Evolutionary conservation across 2,797 vertebrate species (phyloP).

Genomic region (Poeciliopsis presidionis): DNA sequence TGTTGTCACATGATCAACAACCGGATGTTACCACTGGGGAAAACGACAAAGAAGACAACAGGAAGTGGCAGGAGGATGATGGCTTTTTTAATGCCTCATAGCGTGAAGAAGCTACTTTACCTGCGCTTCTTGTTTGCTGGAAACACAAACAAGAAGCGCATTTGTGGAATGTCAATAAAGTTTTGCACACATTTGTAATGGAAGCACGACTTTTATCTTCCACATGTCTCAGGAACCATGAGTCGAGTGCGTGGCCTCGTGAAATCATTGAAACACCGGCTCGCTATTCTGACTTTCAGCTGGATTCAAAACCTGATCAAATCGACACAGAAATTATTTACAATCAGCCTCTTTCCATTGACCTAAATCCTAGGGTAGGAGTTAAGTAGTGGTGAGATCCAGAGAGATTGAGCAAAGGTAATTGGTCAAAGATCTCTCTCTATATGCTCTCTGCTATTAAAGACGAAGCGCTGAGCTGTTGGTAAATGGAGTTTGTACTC

Average conservation of each 20-base stretch:
- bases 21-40: too few species aligned
- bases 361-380: background rate
- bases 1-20: too few species aligned
- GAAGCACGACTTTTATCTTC: background rate
- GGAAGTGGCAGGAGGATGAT: too few species aligned
- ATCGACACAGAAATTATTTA: background rate
- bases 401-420: background rate
- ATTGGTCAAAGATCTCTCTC: background rate
- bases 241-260: background rate
- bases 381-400: background rate
- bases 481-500: background rate
- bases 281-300: background rate
- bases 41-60: too few species aligned
- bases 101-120: too few species aligned
- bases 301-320: background rate
- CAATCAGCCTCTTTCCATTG: background rate
- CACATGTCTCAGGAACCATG: background rate
- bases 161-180: too few species aligned
- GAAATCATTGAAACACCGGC: background rate
- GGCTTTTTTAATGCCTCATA: too few species aligned
- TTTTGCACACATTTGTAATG: too few species aligned
- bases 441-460: background rate
- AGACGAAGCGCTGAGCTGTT: background rate
- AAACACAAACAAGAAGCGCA: too few species aligned
- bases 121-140: too few species aligned